Evolutionary conservation across 2,797 vertebrate species (phyloP), one percentile per base, ranked within the genome.

Genomic region (Bovichtus diacanthus): DNA sequence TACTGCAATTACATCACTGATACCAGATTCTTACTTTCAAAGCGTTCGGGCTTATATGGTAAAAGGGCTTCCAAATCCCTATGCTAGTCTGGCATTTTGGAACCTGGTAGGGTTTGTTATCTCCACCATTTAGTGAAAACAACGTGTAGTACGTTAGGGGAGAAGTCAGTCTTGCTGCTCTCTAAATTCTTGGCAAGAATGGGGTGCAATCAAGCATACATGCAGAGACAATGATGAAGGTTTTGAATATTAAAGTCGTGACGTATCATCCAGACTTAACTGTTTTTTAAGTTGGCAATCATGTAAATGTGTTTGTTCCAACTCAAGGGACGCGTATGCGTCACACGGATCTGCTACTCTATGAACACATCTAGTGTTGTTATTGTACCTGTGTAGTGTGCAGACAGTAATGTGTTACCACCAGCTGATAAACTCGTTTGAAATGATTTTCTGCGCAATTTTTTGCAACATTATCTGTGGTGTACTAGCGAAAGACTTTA

Each of bases 351-450:
- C 12, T 68, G 31, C 51, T 47, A 18, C 19, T 29, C 19, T 7
- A 43, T 27, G 67, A 38, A 12, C 41, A 21, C 19, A 21, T 56
- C 36, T 9, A 11, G 6, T 25, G 21, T 46, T 68, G 16, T 58
- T 38, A 55, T 64, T 50, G 67, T 59, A 44, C 29, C 7, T 15
- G 54, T 41, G 47, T 34, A 39, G 19, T 43, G 25, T 16, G 3
- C 13, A 43, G 51, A 63, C 21, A 58, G 18, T 19, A 18, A 53
- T 9, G 13, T 29, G 11, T 60, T 47, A 43, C 29, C 23, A 62
- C 21, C 49, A 60, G 15, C 50, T 62, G 58, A 54, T 66, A 63
- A 62, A 59, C 29, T 56, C 7, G 46, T 61, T 70, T 65, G 23
- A 72, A 47, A 23, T 59, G 0, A 6, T 59, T 39, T 55, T 51